A percentile compares a stretch with the other conserved stretches of the same genome.
These are phyloP conservation scores for Cheiracanthium punctorium DNA, from an alignment of 2,888 invertebrate genomes.

Conservation along the genomic window DNA sequence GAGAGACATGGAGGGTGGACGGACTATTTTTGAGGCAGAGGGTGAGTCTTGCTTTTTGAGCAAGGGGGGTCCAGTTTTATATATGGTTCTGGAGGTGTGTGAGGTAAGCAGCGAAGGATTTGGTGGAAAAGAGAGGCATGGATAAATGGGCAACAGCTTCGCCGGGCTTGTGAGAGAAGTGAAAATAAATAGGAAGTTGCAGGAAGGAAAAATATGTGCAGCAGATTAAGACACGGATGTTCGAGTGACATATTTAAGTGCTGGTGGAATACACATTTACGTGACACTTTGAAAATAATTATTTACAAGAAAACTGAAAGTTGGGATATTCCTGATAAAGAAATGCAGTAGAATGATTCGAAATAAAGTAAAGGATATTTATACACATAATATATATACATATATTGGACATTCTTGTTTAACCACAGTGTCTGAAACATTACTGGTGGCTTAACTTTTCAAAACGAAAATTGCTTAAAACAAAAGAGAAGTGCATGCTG, in stretches of 20 bases:
- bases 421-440: no score
- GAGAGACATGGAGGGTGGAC: not conserved
- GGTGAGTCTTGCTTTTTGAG: not conserved
- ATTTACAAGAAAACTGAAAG: no score
- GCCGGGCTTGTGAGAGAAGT: not conserved
- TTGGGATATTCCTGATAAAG: no score
- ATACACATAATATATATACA: no score
- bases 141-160: not conserved
- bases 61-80: constrained; percentile 2
- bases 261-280: not conserved
- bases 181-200: not conserved
- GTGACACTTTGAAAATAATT: no score
- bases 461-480: no score
- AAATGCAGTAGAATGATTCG: no score
- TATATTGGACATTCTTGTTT: no score
- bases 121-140: not conserved
- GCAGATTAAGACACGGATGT: not conserved
- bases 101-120: not conserved
- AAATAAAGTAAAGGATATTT: no score
- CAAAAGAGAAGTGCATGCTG: no score
- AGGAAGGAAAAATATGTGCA: not conserved
- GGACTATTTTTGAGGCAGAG: not conserved
- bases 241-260: not conserved
- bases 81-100: not conserved
- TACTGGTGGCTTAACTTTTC: no score